Evolutionary conservation across 2,888 invertebrate species (phyloP), one percentile per base, ranked within the genome.

Genomic region (Cephus spinipes): DNA sequence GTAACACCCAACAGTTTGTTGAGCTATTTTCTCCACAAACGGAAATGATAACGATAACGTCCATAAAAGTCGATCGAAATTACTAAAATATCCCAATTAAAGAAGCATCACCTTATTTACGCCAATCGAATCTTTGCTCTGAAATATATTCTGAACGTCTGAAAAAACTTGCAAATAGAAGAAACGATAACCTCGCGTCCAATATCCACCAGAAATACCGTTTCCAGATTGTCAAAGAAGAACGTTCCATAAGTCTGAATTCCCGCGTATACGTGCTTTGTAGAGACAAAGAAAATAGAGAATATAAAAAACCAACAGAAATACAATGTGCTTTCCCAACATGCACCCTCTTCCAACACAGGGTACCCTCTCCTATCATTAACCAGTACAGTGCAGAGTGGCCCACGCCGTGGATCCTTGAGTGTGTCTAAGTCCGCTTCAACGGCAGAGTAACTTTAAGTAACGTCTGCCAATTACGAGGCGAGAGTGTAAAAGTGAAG

Each of bases 401-500:
- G 55, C 23, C 23, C 55, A 55, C 23, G 55, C 6, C 55, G 23
- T 55, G 23, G 55, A 55, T 55, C 0, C 55, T 55, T 55, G 23
- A 55, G 55, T 55, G 55, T 23, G 55, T 23, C 55, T 55, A 55
- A 23, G 55, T 55, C 55, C 55, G 55, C 55, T 55, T 55, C 55
- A 55, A 23, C 55, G 55, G 23, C 9, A 55, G 23, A 55, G 55
- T 55, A 55, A 55, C 55, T 55, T 55, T 55, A 23, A 55, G 55
- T 55, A 55, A 55, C 55, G 55, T 33, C 71, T 33, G 71, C 71
- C 71, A 71, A 71, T 71, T 71, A 71, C 71, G 71, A 71, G 31
- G 32, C 71, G 32, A 71, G 71, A 33, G 71, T 33, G 71, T 71
- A 23, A 71, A 71, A 71, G 71, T 31, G 71, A 71, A 31, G 71